Base-by-base conservation (phyloP, 2,113 vertebrate genomes). In the Paraplagusia blochii region DNA sequence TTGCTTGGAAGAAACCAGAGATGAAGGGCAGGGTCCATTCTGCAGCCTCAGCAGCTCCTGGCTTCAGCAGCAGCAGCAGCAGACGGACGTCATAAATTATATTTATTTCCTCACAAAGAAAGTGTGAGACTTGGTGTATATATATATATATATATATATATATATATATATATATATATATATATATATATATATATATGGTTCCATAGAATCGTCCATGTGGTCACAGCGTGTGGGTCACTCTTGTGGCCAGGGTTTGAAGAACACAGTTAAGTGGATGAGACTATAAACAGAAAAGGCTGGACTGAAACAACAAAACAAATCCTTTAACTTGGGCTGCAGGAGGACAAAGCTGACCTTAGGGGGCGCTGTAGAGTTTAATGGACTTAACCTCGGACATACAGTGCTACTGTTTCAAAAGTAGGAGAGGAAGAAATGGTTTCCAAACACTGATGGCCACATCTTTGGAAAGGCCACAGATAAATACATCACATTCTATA, bases 1-100 rank as follows among this genome's bases (percentile, higher is more conserved):
- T 42, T 19, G 50, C 51, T 64, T 11, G 17, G 49, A 55, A 74
- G 72, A 80, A 79, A 85, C 67, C 51, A 56, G 81, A 83, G 75
- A 71, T 53, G 53, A 44, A 65, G 64, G 60, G 47, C 66, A 73
- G 74, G 83, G 76, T 67, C 65, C 63, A 12, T 66, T 67, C 60
- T 76, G 78, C 83, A 64, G 55, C 63, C 74, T 83, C 81, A 80
- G 84, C 81, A 81, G 61, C 62, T 81, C 69, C 48, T 75, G 81
- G 22, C 22, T 76, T 73, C 71, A 66, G 74, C 76, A 63, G 38
- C 72, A 60, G 72, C 59, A 52, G 53, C 69, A 56, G 42, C 15
- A 15, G 58, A 44, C 72, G 67, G 55, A 11, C 69, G 60, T 73
- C 72, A 60, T 77, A 66, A 68, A 45, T 75, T 47, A 63, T 51